Conservation (phyloP, 2,113 vertebrate species). For the Rhombomys opimus region DNA sequence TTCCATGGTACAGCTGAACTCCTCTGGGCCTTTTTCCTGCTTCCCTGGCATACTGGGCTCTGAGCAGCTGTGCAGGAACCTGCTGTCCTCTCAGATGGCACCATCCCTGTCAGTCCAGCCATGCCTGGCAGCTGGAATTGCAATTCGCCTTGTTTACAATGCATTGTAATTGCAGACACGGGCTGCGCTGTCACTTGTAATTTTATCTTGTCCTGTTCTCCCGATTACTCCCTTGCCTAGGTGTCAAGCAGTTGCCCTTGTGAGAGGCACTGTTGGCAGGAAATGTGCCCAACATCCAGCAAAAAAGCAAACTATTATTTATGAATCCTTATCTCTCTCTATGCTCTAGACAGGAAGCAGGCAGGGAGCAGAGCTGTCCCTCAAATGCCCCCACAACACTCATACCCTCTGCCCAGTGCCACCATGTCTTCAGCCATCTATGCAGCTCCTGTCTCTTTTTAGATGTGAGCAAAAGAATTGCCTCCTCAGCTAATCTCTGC, state of each 20-base stretch:
- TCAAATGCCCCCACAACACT: too few species aligned
- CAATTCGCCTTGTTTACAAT: slow-evolving; percentile 82
- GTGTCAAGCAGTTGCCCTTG: slow-evolving; percentile 80
- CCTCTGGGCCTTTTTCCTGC: neutral
- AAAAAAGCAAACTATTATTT: slow-evolving; percentile 32
- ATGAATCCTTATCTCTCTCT: neutral
- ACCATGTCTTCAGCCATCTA: neutral
- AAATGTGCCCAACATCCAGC: slow-evolving; percentile 45
- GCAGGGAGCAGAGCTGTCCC: neutral
- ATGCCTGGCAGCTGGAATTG: slow-evolving; percentile 76
- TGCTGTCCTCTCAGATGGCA: neutral
- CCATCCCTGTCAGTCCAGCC: slow-evolving; percentile 68
- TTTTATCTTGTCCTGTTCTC: slow-evolving; percentile 84
- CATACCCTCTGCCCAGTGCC: neutral
- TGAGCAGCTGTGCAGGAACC: neutral
- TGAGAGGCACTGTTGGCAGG: slow-evolving; percentile 53
- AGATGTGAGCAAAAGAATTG: neutral
- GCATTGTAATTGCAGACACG: slow-evolving; percentile 85
- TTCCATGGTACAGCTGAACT: too few species aligned
- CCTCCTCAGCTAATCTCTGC: neutral
- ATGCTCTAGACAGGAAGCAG: neutral
- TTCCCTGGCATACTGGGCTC: neutral
- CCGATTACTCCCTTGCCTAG: slow-evolving; percentile 66
- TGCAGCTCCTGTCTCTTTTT: accelerated
- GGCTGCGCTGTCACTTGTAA: slow-evolving; percentile 83